Evolutionary conservation across 2,113 vertebrate species (phyloP), one percentile per base, ranked within the genome.

Genomic region (Brachyhypopomus occidentalis): DNA sequence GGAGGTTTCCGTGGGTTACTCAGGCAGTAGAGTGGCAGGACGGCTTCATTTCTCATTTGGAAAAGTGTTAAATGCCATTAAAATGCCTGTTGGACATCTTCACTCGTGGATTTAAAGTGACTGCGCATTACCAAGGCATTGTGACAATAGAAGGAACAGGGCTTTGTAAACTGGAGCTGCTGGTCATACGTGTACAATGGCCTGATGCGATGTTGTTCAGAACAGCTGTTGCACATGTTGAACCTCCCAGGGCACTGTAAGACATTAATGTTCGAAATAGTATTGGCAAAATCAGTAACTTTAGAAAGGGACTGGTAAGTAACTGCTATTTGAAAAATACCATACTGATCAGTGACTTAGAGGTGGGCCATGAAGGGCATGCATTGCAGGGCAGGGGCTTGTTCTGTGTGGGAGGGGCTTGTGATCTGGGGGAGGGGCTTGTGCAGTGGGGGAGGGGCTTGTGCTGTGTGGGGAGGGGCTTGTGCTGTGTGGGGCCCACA

Each of bases 1-100:
- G 19, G 45, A 76, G 81, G 63, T 72, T 85, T 73, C 79, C 75
- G 17, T 3, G 17, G 25, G 69, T 27, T 48, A 36, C 74, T 41
- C 48, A 25, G 67, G 38, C 22, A 19, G 5, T 59, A 30, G 41
- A 38, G 27, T 48, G 20, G 67, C 17, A 48, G 72, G 72, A 74
- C 62, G 12, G 36, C 9, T 73, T 59, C 23, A 25, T 78, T 73
- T 73, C 17, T 73, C 48, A 52, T 52, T 52, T 63, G 22, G 64
- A 75, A 20, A 52, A 5, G 19, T 73, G 79, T 69, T 79, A 74
- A 82, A 41, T 48, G 55, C 36, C 38, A 63, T 69, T 25, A 71
- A 74, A 82, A 41, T 48, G 55, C 36, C 38, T 70, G 74, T 25
- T 75, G 22, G 45, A 71, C 60, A 19, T 55, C 25, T 67, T 69